These are phyloP conservation scores for Ageneiosus marmoratus DNA, from an alignment of 2,113 vertebrate species.

Conservation along the genomic window DNA sequence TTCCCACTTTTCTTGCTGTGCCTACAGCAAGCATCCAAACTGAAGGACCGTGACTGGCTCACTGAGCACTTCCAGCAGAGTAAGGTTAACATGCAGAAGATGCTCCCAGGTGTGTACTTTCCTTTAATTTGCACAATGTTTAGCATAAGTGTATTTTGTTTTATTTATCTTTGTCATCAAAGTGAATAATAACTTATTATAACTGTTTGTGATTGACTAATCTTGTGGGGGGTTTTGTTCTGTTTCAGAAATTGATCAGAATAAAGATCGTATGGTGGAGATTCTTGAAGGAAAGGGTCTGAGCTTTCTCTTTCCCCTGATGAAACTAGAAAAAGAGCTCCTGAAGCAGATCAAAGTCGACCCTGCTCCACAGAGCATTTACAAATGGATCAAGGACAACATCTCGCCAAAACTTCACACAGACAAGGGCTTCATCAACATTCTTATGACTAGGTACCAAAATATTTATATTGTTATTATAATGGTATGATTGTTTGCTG, in stretches of 20 bases:
- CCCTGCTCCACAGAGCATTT: constrained; percentile 96
- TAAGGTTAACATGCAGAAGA: constrained; percentile 99
- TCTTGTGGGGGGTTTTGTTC: background rate
- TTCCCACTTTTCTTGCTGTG: constrained; percentile 98
- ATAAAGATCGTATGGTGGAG: constrained; percentile 99
- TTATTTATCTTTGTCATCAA: background rate
- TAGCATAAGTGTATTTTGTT: background rate
- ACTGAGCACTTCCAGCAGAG: constrained; percentile 96
- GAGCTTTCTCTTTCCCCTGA: constrained; percentile 95
- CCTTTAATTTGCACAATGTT: background rate
- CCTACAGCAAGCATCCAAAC: constrained; percentile 93
- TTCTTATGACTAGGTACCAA: constrained; percentile 94
- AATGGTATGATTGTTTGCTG: background rate
- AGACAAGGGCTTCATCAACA: constrained; percentile 99
- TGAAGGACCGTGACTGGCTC: constrained; percentile 95
- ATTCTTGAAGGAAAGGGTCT: constrained; percentile 96
- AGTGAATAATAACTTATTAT: background rate
- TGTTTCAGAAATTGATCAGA: constrained; percentile 93
- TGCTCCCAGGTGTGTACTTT: constrained; percentile 88
- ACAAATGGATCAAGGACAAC: constrained; percentile 99
- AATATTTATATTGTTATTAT: background rate
- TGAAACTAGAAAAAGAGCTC: constrained; percentile 98
- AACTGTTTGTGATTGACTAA: background rate
- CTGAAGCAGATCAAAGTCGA: constrained; percentile 95
- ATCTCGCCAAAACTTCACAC: constrained; percentile 97